phyloP scores from a whole-genome alignment of 2,113 vertebrate genomes.

The Fulica atra region DNA sequence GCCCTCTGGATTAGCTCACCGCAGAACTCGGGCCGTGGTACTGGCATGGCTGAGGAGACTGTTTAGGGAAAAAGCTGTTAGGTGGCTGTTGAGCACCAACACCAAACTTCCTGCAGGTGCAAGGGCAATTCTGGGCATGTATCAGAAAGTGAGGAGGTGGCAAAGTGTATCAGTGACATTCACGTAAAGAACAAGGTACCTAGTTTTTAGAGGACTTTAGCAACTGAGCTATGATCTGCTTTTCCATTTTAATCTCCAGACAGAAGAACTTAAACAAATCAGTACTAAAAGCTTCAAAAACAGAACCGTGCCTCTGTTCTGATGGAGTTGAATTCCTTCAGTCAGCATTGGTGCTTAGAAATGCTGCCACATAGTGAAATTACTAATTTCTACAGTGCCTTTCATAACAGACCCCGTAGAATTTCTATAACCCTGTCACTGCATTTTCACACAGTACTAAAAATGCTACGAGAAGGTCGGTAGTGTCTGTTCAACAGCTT shows the following conservation, averaged over 20 bases:
- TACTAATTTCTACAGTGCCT: not conserved
- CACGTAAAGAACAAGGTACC: not conserved
- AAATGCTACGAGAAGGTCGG: not conserved
- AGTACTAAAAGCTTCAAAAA: not conserved
- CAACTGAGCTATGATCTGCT: not conserved
- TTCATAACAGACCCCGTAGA: not conserved
- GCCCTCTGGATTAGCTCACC: not conserved
- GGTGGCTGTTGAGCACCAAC: not conserved
- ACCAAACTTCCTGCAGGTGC: constrained; percentile 3
- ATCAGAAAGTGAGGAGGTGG: not conserved
- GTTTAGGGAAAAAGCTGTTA: not conserved
- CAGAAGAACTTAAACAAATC: not conserved
- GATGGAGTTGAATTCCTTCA: not conserved
- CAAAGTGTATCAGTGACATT: not conserved
- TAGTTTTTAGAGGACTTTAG: not conserved
- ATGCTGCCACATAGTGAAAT: not conserved
- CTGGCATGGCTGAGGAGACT: not conserved
- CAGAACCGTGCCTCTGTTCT: not conserved
- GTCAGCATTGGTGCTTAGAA: not conserved
- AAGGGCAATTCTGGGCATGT: not conserved
- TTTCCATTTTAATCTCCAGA: not conserved
- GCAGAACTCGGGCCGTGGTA: not conserved
- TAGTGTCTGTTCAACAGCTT: not conserved
- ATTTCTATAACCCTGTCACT: not conserved
- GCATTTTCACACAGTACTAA: not conserved